A percentile compares a stretch with the other conserved stretches of the same genome.
These are phyloP conservation scores for Carassius carassius DNA, from an alignment of 2,113 vertebrate species.

Conservation along the genomic window DNA sequence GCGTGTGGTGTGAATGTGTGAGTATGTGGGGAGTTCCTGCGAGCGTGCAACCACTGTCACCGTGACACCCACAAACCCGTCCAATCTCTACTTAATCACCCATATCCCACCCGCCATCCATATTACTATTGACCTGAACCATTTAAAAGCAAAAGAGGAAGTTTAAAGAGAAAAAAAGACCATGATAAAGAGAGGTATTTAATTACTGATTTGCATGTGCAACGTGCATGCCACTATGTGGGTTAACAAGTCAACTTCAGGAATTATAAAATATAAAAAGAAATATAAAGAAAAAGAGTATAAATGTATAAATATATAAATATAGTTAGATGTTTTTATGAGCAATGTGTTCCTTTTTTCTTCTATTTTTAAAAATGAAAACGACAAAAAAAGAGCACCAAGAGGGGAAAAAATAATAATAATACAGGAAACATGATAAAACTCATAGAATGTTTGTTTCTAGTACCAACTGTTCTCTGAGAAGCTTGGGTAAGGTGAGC, in stretches of 20 bases:
- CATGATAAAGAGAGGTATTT: constrained; percentile 77
- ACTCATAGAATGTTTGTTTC: constrained; percentile 76
- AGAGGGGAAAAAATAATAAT: constrained; percentile 52
- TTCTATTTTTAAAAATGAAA: constrained; percentile 90
- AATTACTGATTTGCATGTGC: constrained; percentile 84
- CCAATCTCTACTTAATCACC: constrained; percentile 44
- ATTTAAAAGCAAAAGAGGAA: constrained; percentile 67
- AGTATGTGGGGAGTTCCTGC: constrained; percentile 37
- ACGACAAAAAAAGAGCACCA: constrained; percentile 63
- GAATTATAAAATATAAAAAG: constrained; percentile 72
- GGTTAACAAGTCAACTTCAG: constrained; percentile 81
- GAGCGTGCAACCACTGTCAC: constrained; percentile 51
- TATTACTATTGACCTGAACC: constrained; percentile 55
- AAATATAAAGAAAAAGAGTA: constrained; percentile 69
- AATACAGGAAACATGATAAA: constrained; percentile 49
- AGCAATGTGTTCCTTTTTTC: constrained; percentile 82
- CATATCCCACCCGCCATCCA: constrained; percentile 11
- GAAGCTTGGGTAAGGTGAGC: constrained; percentile 52
- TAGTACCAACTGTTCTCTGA: constrained; percentile 74
- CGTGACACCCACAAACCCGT: constrained; percentile 55
- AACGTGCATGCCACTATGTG: constrained; percentile 83
- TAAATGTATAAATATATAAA: constrained; percentile 73
- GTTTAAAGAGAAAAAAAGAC: constrained; percentile 60
- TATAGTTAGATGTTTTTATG: constrained; percentile 82
- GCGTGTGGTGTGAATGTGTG: constrained; percentile 47